Evolutionary conservation across 2,888 invertebrate species (phyloP), one percentile per base, ranked within the genome.

Genomic region (Barypeithes pellucidus): DNA sequence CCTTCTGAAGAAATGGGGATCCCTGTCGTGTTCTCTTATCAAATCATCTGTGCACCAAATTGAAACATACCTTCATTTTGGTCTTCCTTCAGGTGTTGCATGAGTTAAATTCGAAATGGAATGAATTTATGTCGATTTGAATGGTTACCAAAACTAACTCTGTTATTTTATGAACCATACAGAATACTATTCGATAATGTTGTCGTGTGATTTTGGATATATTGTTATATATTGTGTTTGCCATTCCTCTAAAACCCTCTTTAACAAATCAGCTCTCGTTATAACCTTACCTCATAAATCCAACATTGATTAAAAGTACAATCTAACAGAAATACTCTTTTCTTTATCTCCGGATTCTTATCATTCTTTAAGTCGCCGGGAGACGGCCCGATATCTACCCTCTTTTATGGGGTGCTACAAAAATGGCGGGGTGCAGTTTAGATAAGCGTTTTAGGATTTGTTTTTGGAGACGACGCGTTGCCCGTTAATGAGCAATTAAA

Each of bases 271-370:
- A 18, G 33, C 16, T 50, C 33, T 11, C 5, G 36, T 65, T 63
- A 18, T 33, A 45, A 33, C 29, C 52, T 29, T 33, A 57, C 33
- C 33, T 33, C 54, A 66, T 75, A 72, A 75, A 75, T 72, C 71
- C 67, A 14, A n/a, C 67, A 67, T 67, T 83, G 84, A 84, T 84
- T 84, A 83, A 83, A 83, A 82, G 83, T 82, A 82, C 83, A 83
- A 83, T 83, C 84, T 83, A 80, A 80, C 81, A 80, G 81, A 82
- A 82, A 82, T 83, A 81, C 61, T 36, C 68, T 68, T 74, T 70
- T 70, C 81, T 82, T 82, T 79, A 81, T 82, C 81, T 80, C 76
- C 76, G 74, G 77, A 79, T 81, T 81, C 80, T 79, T 80, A 80
- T 79, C 78, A 76, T 78, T 78, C 77, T 78, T 79, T 75, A 74